Evolutionary conservation across 1,140 invertebrate species (phyloP), one percentile per base, ranked within the genome.

Genomic region (Orchesella cincta): DNA sequence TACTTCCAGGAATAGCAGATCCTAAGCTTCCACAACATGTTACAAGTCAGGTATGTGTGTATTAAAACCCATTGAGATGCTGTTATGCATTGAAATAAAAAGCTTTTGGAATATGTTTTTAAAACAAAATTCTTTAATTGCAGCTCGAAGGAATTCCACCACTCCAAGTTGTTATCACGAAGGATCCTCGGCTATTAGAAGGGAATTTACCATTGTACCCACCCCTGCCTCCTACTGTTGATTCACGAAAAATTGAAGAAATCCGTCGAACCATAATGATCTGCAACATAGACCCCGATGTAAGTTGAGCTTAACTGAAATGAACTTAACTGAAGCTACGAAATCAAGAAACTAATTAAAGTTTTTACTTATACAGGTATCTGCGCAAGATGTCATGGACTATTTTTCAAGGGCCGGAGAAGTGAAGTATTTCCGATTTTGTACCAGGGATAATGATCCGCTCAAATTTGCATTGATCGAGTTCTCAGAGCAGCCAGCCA

Each of bases 381-480:
- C 90, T 0, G 87, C 92, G 5, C 91, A 94, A 46, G 91, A 95
- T 75, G 83, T 96, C 0, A 89, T 98, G 83, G 92, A 94, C 75
- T 94, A 95, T 85, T 98, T 98, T 84, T 87, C 89, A 75, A 88
- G 87, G 79, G 93, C 92, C 72, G 94, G 96, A 23, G 96, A 98
- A 87, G 93, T 99, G 0, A 99, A 98, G 85, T 99, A 98, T 86
- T 88, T 97, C 16, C 88, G 97, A 28, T 93, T 97, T 86, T 96
- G 95, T 84, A 93, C 93, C 8, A 89, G 94, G 83, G 92, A 96
- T 76, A 90, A 88, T 46, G 91, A 94, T 80, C 87, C 89, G 1
- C 88, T 90, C 34, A 86, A 89, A 33, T 94, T 93, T 87, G 94
- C 95, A 8, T 89, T 98, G 79, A 89, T 99, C 75, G 98, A 99